Conservation (phyloP, 2,113 vertebrate species). For the Lepus europaeus region DNA sequence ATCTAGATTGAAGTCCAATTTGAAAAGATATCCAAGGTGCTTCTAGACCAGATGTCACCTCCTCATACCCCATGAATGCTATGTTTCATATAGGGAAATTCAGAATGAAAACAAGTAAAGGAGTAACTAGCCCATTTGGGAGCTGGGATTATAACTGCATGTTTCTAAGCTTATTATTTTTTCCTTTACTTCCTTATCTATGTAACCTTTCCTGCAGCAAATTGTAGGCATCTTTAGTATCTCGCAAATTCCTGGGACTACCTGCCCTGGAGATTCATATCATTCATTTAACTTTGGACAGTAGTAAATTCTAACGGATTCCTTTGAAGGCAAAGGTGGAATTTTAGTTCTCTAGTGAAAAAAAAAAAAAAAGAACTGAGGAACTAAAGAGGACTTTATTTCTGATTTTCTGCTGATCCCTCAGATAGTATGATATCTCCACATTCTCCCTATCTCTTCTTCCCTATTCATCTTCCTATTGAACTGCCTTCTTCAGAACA, state of each 20-base stretch:
- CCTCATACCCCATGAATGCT: neutral
- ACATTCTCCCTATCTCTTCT: neutral
- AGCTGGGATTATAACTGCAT: neutral
- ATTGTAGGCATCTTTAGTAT: neutral
- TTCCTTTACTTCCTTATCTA: neutral
- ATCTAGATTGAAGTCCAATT: neutral
- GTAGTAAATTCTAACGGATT: neutral
- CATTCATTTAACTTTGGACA: neutral
- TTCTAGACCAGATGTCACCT: neutral
- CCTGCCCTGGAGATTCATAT: neutral
- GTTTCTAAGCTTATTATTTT: neutral
- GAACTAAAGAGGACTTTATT: neutral
- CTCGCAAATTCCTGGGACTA: neutral
- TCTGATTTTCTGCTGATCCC: neutral
- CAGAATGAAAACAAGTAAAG: neutral
- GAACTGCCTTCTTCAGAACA: neutral
- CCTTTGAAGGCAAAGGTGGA: neutral
- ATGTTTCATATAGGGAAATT: neutral
- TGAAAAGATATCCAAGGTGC: neutral
- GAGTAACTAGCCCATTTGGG: neutral
- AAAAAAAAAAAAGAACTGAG: neutral
- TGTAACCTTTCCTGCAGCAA: neutral
- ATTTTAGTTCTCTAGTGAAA: neutral
- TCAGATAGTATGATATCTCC: neutral
- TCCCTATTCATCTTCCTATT: neutral